phyloP scores from a whole-genome alignment of 2,113 vertebrate species.

The Zosterops lateralis region DNA sequence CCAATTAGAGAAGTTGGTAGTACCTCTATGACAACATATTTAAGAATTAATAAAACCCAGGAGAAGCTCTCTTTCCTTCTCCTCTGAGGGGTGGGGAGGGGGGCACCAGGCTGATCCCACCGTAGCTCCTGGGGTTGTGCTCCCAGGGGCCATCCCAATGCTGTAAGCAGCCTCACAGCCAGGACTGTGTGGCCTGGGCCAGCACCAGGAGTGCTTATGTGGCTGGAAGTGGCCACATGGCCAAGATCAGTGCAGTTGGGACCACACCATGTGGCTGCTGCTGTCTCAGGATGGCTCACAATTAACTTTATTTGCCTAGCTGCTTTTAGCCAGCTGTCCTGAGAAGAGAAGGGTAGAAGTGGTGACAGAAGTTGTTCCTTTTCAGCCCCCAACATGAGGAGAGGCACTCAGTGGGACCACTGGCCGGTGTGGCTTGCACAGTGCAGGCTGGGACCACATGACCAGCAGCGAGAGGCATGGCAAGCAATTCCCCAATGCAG shows the following conservation, averaged over 20 bases:
- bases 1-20: no score
- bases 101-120: accelerated
- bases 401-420: not conserved
- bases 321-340: not conserved
- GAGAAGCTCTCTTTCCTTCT: not conserved
- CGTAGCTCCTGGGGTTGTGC: accelerated
- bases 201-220: accelerated
- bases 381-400: no score
- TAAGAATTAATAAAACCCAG: not conserved
- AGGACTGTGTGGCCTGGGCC: not conserved
- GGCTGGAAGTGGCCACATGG: accelerated
- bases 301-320: not conserved
- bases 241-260: accelerated
- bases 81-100: not conserved
- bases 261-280: not conserved
- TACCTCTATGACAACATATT: not conserved
- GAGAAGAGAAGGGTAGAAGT: not conserved
- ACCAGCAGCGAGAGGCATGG: not conserved
- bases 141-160: accelerated
- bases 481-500: accelerated
- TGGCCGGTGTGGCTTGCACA: no score
- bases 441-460: no score
- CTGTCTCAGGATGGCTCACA: not conserved
- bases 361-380: not conserved
- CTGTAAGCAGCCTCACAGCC: accelerated